Conservation (phyloP, 1,140 invertebrate genomes). For the Helicoverpa armigera region DNA sequence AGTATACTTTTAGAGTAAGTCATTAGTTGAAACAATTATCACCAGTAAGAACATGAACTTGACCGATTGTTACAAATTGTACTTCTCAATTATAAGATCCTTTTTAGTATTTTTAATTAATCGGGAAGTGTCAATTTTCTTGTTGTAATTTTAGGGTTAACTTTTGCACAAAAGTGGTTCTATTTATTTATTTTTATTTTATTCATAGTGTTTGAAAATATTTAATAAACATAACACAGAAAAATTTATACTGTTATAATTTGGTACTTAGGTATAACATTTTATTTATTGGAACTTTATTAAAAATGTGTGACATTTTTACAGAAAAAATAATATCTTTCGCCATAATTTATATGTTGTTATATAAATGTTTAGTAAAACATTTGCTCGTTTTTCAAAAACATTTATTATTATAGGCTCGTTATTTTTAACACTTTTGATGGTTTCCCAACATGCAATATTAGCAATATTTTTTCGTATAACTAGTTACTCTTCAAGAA, state of each 20-base stretch:
- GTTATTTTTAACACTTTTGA: not conserved
- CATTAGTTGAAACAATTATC: slow-evolving; percentile 25
- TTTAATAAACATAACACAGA: too few species aligned
- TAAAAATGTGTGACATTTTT: too few species aligned
- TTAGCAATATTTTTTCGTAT: not conserved
- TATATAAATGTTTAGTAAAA: too few species aligned
- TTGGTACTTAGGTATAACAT: too few species aligned
- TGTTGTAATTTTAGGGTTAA: not conserved
- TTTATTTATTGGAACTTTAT: too few species aligned
- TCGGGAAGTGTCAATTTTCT: not conserved
- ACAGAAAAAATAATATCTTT: too few species aligned
- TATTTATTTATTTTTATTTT: too few species aligned
- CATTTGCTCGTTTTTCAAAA: not conserved
- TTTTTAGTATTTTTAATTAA: slow-evolving; percentile 14
- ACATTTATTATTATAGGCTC: not conserved
- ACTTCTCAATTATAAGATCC: not conserved
- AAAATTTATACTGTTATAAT: too few species aligned
- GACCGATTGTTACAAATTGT: not conserved
- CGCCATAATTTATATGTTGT: too few species aligned
- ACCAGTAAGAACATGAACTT: slow-evolving; percentile 3
- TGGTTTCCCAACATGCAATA: not conserved
- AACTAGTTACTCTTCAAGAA: not conserved
- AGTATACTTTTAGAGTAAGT: not conserved
- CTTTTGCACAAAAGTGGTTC: not conserved
- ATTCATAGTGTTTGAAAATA: too few species aligned